Base-by-base conservation (phyloP, 1,140 invertebrate genomes). In the Cotesia chilonis region DNA sequence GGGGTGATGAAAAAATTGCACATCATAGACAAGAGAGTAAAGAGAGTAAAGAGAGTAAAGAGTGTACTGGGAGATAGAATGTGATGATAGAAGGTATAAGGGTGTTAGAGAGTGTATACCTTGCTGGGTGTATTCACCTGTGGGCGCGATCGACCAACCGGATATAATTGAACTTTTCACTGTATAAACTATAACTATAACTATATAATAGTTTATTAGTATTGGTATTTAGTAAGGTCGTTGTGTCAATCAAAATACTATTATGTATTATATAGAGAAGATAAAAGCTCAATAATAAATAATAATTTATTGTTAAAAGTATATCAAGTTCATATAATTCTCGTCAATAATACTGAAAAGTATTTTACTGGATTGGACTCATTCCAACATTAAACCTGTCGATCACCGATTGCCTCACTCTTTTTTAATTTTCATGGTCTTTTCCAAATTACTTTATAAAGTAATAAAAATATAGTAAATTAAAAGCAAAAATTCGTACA, bases 161-260 rank as follows among this genome's bases (percentile, higher is more conserved):
- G 47, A 75, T 75, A 75, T 75, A 75, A 75, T 75, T 75, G 74
- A 75, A 75, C 71, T 73, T 73, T 75, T 75, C 68, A 65, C 63
- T 64, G 54, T 9, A 47, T 47, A 47, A 28, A 47, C 41, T 47
- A 47, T 47, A 41, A 41, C 38, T 41, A 41, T 41, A 47, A 47
- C 41, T 47, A 38, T 68, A 57, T 64, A 63, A 4, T 36, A 51
- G 55, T 60, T 12, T 52, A 59, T 4, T 68, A 60, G 57, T 70
- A 47, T 60, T 47, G 51, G 68, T 61, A 60, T 63, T n/a, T n/a
- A 65, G 37, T 52, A 64, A 9, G 55, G 4, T 63, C 38, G 68
- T 63, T 70, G 68, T 59, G 68, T 60, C 41, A 63, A 28, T 20
- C 37, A 70, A 28, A 61, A 70, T 52, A 70, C n/a, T 41, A 28